Base-by-base conservation (phyloP, 2,113 vertebrate species). In the Electrona antarctica region DNA sequence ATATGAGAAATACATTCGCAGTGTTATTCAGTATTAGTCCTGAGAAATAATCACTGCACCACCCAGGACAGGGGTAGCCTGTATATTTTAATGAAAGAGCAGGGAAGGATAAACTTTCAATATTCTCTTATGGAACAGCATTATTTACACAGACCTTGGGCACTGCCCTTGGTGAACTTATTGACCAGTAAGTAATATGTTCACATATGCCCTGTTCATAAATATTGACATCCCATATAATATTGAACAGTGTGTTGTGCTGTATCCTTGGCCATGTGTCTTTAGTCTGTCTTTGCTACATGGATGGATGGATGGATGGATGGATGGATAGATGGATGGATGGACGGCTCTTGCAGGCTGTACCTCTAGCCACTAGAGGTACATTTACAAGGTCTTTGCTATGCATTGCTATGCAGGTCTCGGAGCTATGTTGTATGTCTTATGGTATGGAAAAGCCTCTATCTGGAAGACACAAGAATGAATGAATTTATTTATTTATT, bases 181-280 rank as follows among this genome's bases (percentile, higher is more conserved):
- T 88, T 80, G 82, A 91, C 64, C 76, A 77, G 51, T 71, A 56
- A 75, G 61, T 68, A 73, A 73, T 57, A 65, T 73, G 74, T 83
- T 87, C 60, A 83, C 60, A 86, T 88, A 79, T 82, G 77, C 60
- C 61, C 56, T 49, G 13, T 50, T 21, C 79, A 79, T 80, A 72
- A 84, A 82, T 87, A 85, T 87, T 85, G 82, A 84, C 13, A 11
- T 58, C 61, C 59, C 50, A 69, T 82, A 50, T 77, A 74, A 81
- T 83, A 80, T 83, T 83, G 68, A 79, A 4, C 0, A 58, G 60
- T 28, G 71, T 74, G 69, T 71, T 51, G 48, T 47, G 68, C 66
- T 62, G 33, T 48, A 77, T 68, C 62, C 51, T 55, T 58, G 51
- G 11, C 47, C 57, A 58, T 63, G 21, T 60, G 54, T 69, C 33